phyloP scores from a whole-genome alignment of 2,888 invertebrate genomes.

The Epistrophe eligans region DNA sequence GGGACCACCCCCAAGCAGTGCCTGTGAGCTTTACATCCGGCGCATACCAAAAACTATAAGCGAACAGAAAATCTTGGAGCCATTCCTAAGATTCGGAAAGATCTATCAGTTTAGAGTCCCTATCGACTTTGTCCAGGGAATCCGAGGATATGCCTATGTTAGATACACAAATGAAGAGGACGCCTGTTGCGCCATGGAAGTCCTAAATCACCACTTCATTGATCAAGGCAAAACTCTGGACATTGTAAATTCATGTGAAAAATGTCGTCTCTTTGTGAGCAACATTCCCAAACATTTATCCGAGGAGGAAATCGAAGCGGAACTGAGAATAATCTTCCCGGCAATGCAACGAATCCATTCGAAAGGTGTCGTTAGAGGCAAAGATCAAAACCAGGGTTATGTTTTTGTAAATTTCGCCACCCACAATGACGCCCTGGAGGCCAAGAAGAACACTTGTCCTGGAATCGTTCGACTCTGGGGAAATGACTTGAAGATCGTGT shows the following conservation, averaged over 20 bases:
- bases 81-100: slow-evolving; percentile 79
- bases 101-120: slow-evolving; percentile 80
- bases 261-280: slow-evolving; percentile 79
- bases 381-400: slow-evolving; percentile 78
- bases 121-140: slow-evolving; percentile 79
- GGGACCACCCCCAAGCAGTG: slow-evolving; percentile 78
- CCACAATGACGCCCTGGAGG: slow-evolving; percentile 79
- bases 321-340: slow-evolving; percentile 78
- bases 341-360: slow-evolving; percentile 77
- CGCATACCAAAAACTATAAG: slow-evolving; percentile 78
- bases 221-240: slow-evolving; percentile 77
- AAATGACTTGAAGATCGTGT: slow-evolving; percentile 79
- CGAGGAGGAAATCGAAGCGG: slow-evolving; percentile 77
- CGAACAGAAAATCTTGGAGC: slow-evolving; percentile 77
- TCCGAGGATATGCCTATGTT: slow-evolving; percentile 80
- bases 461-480: slow-evolving; percentile 79
- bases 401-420: slow-evolving; percentile 79
- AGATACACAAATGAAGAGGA: slow-evolving; percentile 79
- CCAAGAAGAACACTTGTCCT: slow-evolving; percentile 79
- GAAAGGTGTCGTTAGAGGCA: slow-evolving; percentile 45
- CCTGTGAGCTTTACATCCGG: slow-evolving; percentile 79
- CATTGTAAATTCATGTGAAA: slow-evolving; percentile 79
- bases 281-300: slow-evolving; percentile 79
- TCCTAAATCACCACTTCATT: slow-evolving; percentile 79
- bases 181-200: slow-evolving; percentile 79